phyloP scores from a whole-genome alignment of 2,888 invertebrate genomes.

The Philaethria dido region DNA sequence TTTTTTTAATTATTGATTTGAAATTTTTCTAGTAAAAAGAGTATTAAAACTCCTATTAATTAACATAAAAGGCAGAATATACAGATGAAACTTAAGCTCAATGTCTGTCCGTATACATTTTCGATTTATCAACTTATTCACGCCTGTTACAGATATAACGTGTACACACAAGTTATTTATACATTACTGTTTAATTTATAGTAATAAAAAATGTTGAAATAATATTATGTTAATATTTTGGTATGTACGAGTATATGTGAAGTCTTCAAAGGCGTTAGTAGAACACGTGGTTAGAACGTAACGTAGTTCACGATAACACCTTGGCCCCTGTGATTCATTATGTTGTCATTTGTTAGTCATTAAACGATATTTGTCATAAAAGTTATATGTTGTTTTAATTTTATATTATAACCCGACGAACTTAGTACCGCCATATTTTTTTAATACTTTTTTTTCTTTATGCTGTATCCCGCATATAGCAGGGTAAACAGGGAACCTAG shows the following conservation, averaged over 20 bases:
- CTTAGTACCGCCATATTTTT: too few relatives aligned
- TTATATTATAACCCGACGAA: conserved; percentile 9
- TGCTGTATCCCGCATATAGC: too few relatives aligned
- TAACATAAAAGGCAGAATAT: too few relatives aligned
- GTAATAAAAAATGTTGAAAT: background rate
- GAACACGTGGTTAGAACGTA: conserved; percentile 61
- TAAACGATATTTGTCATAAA: conserved; percentile 68
- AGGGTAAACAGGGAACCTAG: too few relatives aligned
- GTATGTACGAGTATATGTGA: background rate
- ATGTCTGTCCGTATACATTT: too few relatives aligned
- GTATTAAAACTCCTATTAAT: too few relatives aligned
- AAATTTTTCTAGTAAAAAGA: too few relatives aligned
- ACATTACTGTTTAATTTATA: background rate
- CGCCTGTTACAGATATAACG: too few relatives aligned
- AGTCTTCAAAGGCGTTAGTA: conserved; percentile 28
- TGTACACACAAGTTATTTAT: background rate
- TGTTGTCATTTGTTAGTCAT: conserved; percentile 76
- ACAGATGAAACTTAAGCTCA: too few relatives aligned
- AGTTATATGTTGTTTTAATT: conserved; percentile 46
- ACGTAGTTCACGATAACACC: conserved; percentile 72
- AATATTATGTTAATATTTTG: background rate
- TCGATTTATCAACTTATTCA: too few relatives aligned
- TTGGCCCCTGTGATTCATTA: conserved; percentile 81
- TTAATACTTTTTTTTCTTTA: too few relatives aligned
- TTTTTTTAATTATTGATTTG: too few relatives aligned